phyloP scores from a whole-genome alignment of 2,888 invertebrate species.

The Plagiodera versicolora region DNA sequence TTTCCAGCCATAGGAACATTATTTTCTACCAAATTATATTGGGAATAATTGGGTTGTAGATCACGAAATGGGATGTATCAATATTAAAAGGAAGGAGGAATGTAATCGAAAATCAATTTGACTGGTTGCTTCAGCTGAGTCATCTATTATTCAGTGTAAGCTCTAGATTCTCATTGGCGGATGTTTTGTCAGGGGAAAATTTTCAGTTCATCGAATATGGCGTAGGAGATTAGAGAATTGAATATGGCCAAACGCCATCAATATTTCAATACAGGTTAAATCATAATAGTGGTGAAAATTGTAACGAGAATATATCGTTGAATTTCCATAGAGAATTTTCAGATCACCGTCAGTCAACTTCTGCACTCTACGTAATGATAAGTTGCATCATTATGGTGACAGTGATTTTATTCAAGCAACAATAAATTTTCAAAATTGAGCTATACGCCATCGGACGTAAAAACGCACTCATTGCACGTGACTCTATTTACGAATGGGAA shows the following conservation, averaged over 20 bases:
- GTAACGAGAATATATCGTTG: no score
- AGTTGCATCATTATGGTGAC: no score
- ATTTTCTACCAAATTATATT: conserved; percentile 24
- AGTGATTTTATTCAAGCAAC: no score
- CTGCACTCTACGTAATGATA: no score
- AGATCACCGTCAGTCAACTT: no score
- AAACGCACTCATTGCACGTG: no score
- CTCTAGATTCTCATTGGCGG: not conserved
- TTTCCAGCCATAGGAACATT: conserved; percentile 23
- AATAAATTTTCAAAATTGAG: no score
- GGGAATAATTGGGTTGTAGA: conserved; percentile 23
- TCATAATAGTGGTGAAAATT: no score
- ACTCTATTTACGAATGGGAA: no score
- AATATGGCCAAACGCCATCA: not conserved
- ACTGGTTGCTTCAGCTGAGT: not conserved
- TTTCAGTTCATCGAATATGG: not conserved
- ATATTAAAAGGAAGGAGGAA: conserved; percentile 24
- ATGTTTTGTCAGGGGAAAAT: not conserved
- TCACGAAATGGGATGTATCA: conserved; percentile 25
- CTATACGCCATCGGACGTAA: no score
- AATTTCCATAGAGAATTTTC: no score
- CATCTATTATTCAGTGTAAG: not conserved
- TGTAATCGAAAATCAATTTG: conserved; percentile 28
- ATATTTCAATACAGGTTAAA: no score
- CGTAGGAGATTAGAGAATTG: not conserved